These are phyloP conservation scores for Parasteatoda lunata DNA, from an alignment of 2,888 invertebrate species.

Conservation along the genomic window DNA sequence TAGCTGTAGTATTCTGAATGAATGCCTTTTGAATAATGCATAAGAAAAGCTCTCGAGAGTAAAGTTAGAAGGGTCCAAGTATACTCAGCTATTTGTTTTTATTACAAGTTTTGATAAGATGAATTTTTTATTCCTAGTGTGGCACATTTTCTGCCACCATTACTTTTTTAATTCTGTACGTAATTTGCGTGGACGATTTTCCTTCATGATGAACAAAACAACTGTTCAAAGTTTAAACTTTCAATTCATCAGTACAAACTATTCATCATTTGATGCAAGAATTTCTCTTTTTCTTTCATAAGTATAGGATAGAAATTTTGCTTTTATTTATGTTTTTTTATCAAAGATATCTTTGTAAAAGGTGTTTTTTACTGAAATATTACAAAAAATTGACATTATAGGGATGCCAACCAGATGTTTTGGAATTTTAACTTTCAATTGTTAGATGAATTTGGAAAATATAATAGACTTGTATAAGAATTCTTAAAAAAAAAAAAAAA, in stretches of 20 bases:
- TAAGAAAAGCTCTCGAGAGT: conserved; percentile 21
- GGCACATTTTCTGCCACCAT: conserved; percentile 40
- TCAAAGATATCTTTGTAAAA: background rate
- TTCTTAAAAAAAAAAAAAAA: too few species aligned
- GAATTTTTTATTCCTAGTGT: conserved; percentile 45
- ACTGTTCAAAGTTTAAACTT: background rate
- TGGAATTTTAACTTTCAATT: too few species aligned
- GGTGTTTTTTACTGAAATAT: too few species aligned
- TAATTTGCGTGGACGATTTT: conserved; percentile 42
- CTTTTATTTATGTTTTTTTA: background rate
- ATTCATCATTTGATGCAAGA: background rate
- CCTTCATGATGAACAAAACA: background rate
- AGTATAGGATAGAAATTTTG: background rate
- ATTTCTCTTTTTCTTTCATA: background rate
- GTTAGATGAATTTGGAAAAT: too few species aligned
- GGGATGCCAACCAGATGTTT: too few species aligned
- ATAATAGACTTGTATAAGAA: too few species aligned
- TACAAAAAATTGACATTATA: too few species aligned
- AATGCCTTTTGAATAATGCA: conserved; percentile 16
- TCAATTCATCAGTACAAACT: background rate
- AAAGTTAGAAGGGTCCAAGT: conserved; percentile 62
- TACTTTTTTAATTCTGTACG: conserved; percentile 51
- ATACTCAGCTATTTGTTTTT: conserved; percentile 52
- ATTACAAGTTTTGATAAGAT: conserved; percentile 37
- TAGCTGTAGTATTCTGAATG: conserved; percentile 31